Conservation (phyloP, 1,140 invertebrate species). For the Eufriesea mexicana region DNA sequence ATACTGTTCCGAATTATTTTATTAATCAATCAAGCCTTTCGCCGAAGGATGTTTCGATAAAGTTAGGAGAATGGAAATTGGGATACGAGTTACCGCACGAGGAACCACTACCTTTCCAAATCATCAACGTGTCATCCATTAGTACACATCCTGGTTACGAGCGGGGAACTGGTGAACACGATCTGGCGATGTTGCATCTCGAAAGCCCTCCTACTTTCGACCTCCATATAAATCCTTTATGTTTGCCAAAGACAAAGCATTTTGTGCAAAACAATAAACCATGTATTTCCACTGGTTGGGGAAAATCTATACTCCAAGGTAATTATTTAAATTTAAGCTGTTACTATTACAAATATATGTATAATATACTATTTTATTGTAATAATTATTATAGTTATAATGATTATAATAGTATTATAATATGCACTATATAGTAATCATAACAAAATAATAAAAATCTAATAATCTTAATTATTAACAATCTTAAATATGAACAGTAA, state of each 20-base stretch:
- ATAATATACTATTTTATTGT: no score
- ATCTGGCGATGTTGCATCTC: slow-evolving; percentile 88
- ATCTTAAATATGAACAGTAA: no score
- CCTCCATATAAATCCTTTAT: slow-evolving; percentile 89
- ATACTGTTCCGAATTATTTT: not conserved
- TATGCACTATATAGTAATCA: no score
- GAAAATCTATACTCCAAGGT: slow-evolving; percentile 90
- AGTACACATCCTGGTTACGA: slow-evolving; percentile 88
- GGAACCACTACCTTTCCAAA: slow-evolving; percentile 90
- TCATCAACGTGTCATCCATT: slow-evolving; percentile 87
- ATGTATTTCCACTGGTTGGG: slow-evolving; percentile 92
- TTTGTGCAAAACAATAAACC: slow-evolving; percentile 74
- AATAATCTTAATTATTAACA: no score
- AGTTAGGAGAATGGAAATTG: slow-evolving; percentile 93
- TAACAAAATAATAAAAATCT: no score
- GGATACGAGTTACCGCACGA: slow-evolving; percentile 86
- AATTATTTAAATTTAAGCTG: slow-evolving; percentile 34
- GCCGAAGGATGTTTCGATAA: slow-evolving; percentile 87
- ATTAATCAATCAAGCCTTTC: slow-evolving; percentile 78
- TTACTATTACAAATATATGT: no score
- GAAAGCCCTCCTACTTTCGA: slow-evolving; percentile 85
- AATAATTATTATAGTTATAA: no score
- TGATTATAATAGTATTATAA: no score
- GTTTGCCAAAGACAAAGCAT: slow-evolving; percentile 83
- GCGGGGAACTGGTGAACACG: slow-evolving; percentile 85